These are phyloP conservation scores for Zeugodacus cucurbitae DNA, from an alignment of 1,140 invertebrate genomes.

Conservation along the genomic window DNA sequence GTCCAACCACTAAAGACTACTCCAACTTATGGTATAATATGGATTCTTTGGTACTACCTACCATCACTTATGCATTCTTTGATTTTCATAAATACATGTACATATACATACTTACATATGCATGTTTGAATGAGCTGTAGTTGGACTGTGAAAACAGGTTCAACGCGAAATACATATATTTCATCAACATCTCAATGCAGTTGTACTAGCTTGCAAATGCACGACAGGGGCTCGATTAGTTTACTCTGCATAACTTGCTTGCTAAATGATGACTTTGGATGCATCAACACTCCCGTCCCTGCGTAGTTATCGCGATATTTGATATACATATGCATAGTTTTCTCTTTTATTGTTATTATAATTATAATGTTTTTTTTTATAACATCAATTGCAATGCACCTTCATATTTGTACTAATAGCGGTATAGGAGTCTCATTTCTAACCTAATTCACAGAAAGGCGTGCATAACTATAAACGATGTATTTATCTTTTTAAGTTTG, in stretches of 20 bases:
- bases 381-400: neutral
- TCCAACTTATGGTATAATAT: neutral
- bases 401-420: neutral
- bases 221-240: neutral
- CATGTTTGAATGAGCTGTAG: neutral
- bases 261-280: neutral
- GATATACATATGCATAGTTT: neutral
- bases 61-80: neutral
- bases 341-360: neutral
- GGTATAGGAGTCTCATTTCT: neutral
- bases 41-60: neutral
- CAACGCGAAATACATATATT: neutral
- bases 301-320: neutral
- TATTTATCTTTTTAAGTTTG: neutral
- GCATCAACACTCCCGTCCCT: neutral
- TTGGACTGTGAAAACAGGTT: conserved; percentile 10
- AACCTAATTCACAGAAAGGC: neutral
- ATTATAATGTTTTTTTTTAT: neutral
- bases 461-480: neutral
- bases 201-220: neutral
- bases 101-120: neutral
- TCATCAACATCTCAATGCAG: neutral
- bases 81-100: neutral
- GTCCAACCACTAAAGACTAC: neutral
- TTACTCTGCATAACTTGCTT: neutral